A percentile compares a stretch with the other conserved stretches of the same genome.
Evolutionary conservation across 2,888 invertebrate species (phyloP).

Genomic region (Drosophila nigritarsus): DNA sequence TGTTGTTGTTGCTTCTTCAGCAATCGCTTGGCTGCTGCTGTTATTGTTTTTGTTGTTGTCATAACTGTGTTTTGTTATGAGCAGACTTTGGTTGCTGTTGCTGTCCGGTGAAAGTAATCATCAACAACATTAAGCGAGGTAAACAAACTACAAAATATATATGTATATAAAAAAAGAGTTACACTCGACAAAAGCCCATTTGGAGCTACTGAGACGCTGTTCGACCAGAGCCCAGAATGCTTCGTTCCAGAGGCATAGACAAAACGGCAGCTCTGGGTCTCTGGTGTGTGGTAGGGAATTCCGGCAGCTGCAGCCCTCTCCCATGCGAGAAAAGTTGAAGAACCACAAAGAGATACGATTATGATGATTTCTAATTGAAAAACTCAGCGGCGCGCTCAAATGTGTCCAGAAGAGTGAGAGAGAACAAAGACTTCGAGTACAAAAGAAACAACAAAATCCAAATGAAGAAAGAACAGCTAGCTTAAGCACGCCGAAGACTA

Average conservation of each 20-base stretch:
- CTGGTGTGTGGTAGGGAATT: conserved; percentile 43
- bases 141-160: conserved; percentile 59
- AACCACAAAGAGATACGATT: conserved; percentile 70
- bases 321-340: conserved; percentile 46
- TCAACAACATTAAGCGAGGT: conserved; percentile 69
- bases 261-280: conserved; percentile 29
- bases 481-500: neutral
- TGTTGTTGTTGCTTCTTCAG: conserved; percentile 47
- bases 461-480: neutral
- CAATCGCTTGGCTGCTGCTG: conserved; percentile 49
- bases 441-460: conserved; percentile 38
- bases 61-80: conserved; percentile 73
- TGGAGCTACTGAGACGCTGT: conserved; percentile 27
- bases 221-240: conserved; percentile 41
- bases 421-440: conserved; percentile 51
- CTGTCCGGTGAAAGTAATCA: conserved; percentile 79
- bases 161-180: conserved; percentile 50
- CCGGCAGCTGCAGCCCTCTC: conserved; percentile 46
- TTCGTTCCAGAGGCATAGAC: conserved; percentile 30
- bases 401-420: conserved; percentile 49
- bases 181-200: conserved; percentile 70
- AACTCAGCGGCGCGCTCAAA: conserved; percentile 59
- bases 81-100: conserved; percentile 61
- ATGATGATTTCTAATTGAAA: conserved; percentile 80
- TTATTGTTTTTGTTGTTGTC: conserved; percentile 61